Base-by-base conservation (phyloP, 2,797 vertebrate genomes). In the Sardinella longiceps region DNA sequence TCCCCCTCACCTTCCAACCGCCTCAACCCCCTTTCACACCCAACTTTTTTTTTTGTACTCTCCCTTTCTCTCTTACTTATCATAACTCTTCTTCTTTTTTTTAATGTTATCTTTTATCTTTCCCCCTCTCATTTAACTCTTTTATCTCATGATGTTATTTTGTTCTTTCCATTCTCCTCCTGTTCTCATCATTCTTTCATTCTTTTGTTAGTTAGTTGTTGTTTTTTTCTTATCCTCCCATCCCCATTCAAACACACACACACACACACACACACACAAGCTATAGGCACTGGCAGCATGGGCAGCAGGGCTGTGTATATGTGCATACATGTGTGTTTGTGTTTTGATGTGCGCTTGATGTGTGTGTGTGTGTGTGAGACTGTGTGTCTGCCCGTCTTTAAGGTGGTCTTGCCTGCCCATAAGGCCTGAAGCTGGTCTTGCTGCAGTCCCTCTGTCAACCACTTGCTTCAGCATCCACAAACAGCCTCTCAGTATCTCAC, bases 101-200 rank as follows among this genome's bases (percentile, higher is more conserved):
- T 77, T 77, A 43, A 77, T 43, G 70, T 77, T 9, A 43, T 77
- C 37, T 23, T 43, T 23, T 43, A 20, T 77, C 7, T 20, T 43
- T 70, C 12, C 6, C 33, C 18, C 33, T 43, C 37, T 77, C 18
- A 30, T 77, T 6, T 43, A 6, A 77, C 33, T 20, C 70, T 77
- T 77, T 33, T 33, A 77, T 43, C 43, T 43, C 18, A 10, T 77
- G 6, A 43, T 2, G 33, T 23, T 43, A 43, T 20, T 77, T 39
- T 77, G n/a, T 70, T 15, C 33, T 37, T 37, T 30, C 91, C 91
- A 92, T 91, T 94, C 91, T 3, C 51, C 23, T 10, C 86, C 37
- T 77, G 15, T 77, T 43, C 37, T 77, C 70, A 43, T 20, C 2
- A 33, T 18, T 15, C 15, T 23, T 39, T 20, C 2, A 33, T 18